A percentile compares a stretch with the other conserved stretches of the same genome.
phyloP scores from a whole-genome alignment of 2,888 invertebrate genomes.

The Cosmia pyralina region DNA sequence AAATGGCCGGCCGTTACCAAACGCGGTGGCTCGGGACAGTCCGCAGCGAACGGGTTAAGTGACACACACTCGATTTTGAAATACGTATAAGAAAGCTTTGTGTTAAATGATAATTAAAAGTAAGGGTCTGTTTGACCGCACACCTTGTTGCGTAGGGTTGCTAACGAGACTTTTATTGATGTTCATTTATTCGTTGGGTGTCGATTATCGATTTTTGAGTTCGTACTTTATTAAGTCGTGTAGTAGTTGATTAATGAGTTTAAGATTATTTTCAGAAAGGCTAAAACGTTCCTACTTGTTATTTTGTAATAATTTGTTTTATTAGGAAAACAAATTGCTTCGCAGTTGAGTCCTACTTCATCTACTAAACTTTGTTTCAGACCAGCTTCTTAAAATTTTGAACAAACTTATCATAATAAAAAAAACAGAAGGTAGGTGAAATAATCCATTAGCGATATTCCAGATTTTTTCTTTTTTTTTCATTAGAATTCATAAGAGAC shows the following conservation, averaged over 20 bases:
- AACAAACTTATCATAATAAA: slow-evolving; percentile 60
- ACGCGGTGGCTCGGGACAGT: slow-evolving; percentile 75
- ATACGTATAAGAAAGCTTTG: slow-evolving; percentile 71
- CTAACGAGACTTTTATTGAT: slow-evolving; percentile 45
- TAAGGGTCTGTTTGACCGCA: slow-evolving; percentile 56
- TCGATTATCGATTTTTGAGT: slow-evolving; percentile 33
- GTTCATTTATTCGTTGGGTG: slow-evolving; percentile 36
- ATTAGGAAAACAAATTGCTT: not conserved
- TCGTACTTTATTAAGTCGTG: slow-evolving; percentile 1
- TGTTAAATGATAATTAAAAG: slow-evolving; percentile 64
- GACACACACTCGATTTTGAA: slow-evolving; percentile 76
- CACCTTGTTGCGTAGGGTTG: slow-evolving; percentile 48
- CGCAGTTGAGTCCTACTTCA: not conserved
- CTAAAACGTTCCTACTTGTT: not conserved
- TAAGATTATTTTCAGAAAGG: slow-evolving; percentile 5
- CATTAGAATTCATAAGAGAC: slow-evolving; percentile 70
- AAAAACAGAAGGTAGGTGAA: slow-evolving; percentile 60
- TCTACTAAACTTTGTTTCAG: slow-evolving; percentile 18
- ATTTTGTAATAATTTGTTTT: not conserved
- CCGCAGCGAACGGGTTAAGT: slow-evolving; percentile 76
- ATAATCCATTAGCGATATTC: slow-evolving; percentile 68
- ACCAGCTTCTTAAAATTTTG: slow-evolving; percentile 34
- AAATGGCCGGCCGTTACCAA: slow-evolving; percentile 78
- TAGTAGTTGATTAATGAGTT: slow-evolving; percentile 7
- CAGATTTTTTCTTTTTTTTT: slow-evolving; percentile 60